A percentile compares a stretch with the other conserved stretches of the same genome.
phyloP scores from a whole-genome alignment of 2,888 invertebrate genomes.

The Torymus tubicola region DNA sequence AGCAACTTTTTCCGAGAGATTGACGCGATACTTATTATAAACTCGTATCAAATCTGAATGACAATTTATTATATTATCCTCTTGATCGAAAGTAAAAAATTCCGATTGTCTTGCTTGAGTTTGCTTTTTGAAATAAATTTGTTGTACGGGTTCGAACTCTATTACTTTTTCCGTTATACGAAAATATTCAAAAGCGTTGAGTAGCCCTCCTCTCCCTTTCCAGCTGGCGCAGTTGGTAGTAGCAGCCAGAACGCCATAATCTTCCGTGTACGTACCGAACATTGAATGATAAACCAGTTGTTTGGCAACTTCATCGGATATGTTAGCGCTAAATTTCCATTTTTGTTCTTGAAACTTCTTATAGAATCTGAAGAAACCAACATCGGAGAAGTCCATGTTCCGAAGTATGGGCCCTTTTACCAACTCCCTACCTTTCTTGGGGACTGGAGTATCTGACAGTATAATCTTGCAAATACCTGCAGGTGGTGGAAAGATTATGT shows the following conservation, averaged over 20 bases:
- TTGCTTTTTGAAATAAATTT: too few species aligned
- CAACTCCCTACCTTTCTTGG: not conserved
- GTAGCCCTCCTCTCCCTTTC: too few species aligned
- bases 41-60: too few species aligned
- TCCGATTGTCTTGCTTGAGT: too few species aligned
- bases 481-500: not conserved
- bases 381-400: not conserved
- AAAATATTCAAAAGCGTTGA: not conserved
- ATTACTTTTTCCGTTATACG: too few species aligned
- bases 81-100: too few species aligned
- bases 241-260: not conserved
- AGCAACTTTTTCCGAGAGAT: too few species aligned
- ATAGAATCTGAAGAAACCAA: not conserved
- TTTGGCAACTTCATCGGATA: not conserved
- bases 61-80: too few species aligned
- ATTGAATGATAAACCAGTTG: not conserved
- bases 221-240: not conserved
- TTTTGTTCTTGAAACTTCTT: not conserved
- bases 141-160: too few species aligned
- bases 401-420: not conserved
- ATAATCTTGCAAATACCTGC: not conserved
- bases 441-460: not conserved
- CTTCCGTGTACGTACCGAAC: not conserved
- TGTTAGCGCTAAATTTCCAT: not conserved
- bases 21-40: too few species aligned